Base-by-base conservation (phyloP, 2,113 vertebrate genomes). In the Tringa solitaria region DNA sequence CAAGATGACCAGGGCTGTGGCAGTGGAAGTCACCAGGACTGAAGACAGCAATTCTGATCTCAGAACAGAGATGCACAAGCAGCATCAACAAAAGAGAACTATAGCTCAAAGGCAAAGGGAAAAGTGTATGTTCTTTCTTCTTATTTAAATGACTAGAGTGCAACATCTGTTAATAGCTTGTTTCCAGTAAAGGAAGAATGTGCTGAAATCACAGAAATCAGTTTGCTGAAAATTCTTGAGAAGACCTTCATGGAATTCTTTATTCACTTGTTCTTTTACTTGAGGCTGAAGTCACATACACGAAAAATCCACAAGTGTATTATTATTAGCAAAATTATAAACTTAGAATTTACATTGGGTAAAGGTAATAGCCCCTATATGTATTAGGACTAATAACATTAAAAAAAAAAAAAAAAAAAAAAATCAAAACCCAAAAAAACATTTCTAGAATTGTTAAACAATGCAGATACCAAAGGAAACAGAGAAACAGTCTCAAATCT, bases 381-480 rank as follows among this genome's bases (percentile, higher is more conserved):
- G 17, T 16, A 73, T 61, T 23, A 35, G 28, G 18, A 78, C 51
- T 12, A 23, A 28, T 28, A 39, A 39, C 14, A 59, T 33, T 10
- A 35, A 61, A 28, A 59, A 41, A n/a, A 23, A 10, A 10, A 37
- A 23, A 56, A n/a, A 59, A n/a, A 57, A 54, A 59, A 59, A 59
- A 59, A 14, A 33, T n/a, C 21, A 23, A 13, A 19, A 33, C 3
- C 12, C 19, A 33, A n/a, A 59, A 37, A 63, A 28, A 33, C 24
- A 73, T 73, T 83, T 89, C 60, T 70, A 46, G 32, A 90, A 67
- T 46, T 63, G 26, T 81, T 90, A 69, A 94, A 85, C 51, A 56
- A 70, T 45, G 45, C 28, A 77, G 59, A 92, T 16, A 69, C 4
- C 28, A 85, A 80, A 83, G 67, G 67, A 93, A 83, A 17, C n/a